Base-by-base conservation (phyloP, 1,140 invertebrate genomes). In the Diorhabda elongata region DNA sequence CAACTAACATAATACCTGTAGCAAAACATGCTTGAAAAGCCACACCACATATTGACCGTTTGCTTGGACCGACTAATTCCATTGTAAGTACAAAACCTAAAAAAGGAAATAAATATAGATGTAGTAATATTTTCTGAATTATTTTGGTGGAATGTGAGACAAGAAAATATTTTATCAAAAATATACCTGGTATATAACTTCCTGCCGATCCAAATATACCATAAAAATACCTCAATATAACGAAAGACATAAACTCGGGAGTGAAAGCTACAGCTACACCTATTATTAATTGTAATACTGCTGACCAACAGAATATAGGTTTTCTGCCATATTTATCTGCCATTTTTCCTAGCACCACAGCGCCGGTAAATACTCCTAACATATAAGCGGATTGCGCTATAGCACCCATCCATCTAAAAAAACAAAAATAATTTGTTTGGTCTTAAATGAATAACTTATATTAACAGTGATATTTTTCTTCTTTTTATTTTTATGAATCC, bases 281-380 rank as follows among this genome's bases (percentile, higher is more conserved):
- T 3, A 92, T 81, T 42, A 92, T 81, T 44, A 93, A 76, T 74
- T 93, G 91, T 3, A 92, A 75, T 3, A 91, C 81, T 0, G 87
- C 87, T 5, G 91, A 91, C 81, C 90, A 85, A 74, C 91, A 91
- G 75, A 94, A 92, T 66, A 93, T 88, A 2, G 84, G 88, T 78
- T 95, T 95, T 5, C 94, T 85, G 0, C 94, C 93, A 72, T 90
- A 89, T 83, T 91, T 94, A 77, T 98, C 96, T 0, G 95, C 92
- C 74, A 96, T 79, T 11, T 89, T 90, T 5, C 94, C 94, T n/a
- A 97, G 82, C 0, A 89, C 86, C 1, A 97, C 87, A 4, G 93
- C 92, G 3, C 95, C 94, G 4, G 89, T 84, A 61, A 96, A 92
- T 6, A 94, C 92, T n/a, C 95, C 95, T 67, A 94, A 84, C 93